Base-by-base conservation (phyloP, 2,888 invertebrate species). In the Syrphus vitripennis region DNA sequence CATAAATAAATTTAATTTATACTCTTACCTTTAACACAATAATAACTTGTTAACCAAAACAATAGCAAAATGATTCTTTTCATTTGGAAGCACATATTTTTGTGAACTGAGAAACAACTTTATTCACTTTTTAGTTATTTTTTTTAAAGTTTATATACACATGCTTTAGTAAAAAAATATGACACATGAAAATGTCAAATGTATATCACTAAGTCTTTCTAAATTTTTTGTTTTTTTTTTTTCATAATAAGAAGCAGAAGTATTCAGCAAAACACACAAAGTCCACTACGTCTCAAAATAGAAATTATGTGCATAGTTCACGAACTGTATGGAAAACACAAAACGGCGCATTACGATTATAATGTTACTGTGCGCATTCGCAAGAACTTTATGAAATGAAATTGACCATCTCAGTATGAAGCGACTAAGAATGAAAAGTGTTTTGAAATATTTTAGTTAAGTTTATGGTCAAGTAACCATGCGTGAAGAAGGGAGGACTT, bases 221-320 rank as follows among this genome's bases (percentile, higher is more conserved):
- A 14, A 3, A n/a, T n/a, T 4, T 19, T 61, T 37, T 21, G 4
- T 14, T 19, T 37, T 7, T 21, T 37, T 37, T 61, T 61, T 61
- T 6, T 34, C 59, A 59, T 61, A 37, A 61, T 61, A 37, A 37
- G 7, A 61, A 14, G 59, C 21, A 37, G 7, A 61, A 14, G 59
- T n/a, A 24, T 61, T 61, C 59, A 61, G 59, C 59, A 37, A 61
- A 61, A 37, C 12, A 37, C 21, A 61, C 19, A 61, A 61, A 37
- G 37, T 7, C 3, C 59, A 61, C 59, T 61, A 61, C 59, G 59
- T 61, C 37, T 24, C 59, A 9, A 14, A 61, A 61, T n/a, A 61
- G 14, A 61, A 61, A 24, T 24, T n/a, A n/a, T n/a, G n/a, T n/a
- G 12, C 12, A 50, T 50, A 59, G 34, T 31, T 29, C 29, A 16